Evolutionary conservation across 30 jellyfish, hydroid and myxozoan genomes (phyloP).

Genomic region (Nemopilema nomurai): DNA sequence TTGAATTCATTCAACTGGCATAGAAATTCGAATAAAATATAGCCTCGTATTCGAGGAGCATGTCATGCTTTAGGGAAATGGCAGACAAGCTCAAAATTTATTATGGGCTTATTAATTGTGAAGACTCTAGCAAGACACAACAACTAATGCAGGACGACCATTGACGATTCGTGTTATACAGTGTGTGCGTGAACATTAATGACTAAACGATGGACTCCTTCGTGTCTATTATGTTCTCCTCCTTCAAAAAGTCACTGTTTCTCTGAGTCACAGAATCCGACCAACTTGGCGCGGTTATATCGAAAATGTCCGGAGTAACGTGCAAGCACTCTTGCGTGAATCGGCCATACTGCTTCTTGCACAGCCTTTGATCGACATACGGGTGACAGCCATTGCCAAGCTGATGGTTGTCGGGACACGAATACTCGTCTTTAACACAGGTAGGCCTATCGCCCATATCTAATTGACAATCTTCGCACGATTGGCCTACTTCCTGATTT

Average conservation of each 20-base stretch:
- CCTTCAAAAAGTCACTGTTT: background rate
- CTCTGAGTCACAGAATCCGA: background rate
- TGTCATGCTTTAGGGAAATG: too few species aligned
- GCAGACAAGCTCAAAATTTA: too few species aligned
- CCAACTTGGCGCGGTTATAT: background rate
- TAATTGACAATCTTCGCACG: background rate
- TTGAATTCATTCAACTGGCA: too few species aligned
- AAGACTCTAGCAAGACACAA: too few species aligned
- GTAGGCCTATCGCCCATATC: background rate
- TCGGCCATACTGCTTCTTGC: background rate
- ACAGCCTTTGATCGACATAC: background rate
- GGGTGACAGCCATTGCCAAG: background rate
- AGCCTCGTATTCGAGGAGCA: too few species aligned
- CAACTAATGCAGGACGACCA: too few species aligned
- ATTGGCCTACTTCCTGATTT: background rate
- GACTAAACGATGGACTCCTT: constrained; percentile 26
- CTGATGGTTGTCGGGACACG: background rate
- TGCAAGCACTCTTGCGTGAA: background rate
- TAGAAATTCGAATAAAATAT: too few species aligned
- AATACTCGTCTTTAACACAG: background rate
- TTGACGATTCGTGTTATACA: too few species aligned
- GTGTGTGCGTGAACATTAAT: background rate
- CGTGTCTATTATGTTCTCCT: constrained; percentile 16
- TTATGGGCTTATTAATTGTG: too few species aligned
- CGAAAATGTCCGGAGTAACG: background rate